Base-by-base conservation (phyloP, 1,140 invertebrate species). In the Ruditapes philippinarum region DNA sequence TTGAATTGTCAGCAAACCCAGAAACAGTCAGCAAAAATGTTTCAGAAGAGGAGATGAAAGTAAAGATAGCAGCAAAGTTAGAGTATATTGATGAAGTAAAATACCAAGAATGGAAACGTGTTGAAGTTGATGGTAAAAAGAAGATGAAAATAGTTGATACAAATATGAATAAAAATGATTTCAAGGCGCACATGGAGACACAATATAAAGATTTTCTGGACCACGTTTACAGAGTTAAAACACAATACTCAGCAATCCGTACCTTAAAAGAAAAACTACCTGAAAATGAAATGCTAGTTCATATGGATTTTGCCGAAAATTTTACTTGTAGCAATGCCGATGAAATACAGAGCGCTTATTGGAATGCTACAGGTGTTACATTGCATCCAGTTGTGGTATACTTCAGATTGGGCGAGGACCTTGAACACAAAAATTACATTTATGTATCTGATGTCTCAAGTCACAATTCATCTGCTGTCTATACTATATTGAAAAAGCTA, bases 231-330 rank as follows among this genome's bases (percentile, higher is more conserved):
- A 60, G 73, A 45, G 42, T 89, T 7, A 28, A 51, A 76, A 42
- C 28, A 49, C 88, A 89, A 60, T 89, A 89, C 38, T n/a, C 17
- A 14, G 40, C 81, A 38, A 70, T 89, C 0, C 7, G 45, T 45
- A 54, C 42, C 1, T 68, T 85, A 0, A 84, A 85, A 68, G 73
- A 85, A 65, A 62, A 85, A n/a, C 57, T 89, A 28, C 88, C 88
- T 12, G 9, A 40, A 3, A 45, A 89, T 54, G 68, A 90, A 40
- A 22, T 87, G 4, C 40, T 90, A 33, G 38, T 90, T 11, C 84
- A 87, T 14, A 86, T 90, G 83, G 89, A 90, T 45, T 90, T 90
- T 78, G 89, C 92, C 0, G 92, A 92, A 88, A 90, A 90, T 78
- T 92, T 81, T 70, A 57, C 31, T 0, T 91, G 90, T 40, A 60